Evolutionary conservation across 2,888 invertebrate genomes (phyloP).

Genomic region (Brenthis hecate): DNA sequence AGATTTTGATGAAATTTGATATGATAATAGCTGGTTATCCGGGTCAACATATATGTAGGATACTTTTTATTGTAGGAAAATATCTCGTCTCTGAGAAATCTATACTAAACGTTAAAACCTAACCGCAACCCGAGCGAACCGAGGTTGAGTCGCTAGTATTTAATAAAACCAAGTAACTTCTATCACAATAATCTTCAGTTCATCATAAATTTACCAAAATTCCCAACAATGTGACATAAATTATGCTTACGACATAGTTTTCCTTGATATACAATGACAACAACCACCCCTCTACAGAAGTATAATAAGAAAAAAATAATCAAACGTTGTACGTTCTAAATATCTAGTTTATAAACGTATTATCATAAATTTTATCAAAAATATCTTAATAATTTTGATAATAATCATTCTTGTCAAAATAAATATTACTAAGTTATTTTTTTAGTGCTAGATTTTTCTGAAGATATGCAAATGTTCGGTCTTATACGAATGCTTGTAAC

Average conservation of each 20-base stretch:
- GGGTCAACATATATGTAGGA: too few relatives aligned
- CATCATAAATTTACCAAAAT: conserved; percentile 15
- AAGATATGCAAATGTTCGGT: too few relatives aligned
- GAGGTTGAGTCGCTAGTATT: background rate
- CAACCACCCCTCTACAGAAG: background rate
- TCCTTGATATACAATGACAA: conserved; percentile 12
- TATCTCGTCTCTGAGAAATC: too few relatives aligned
- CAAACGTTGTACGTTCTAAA: conserved; percentile 2
- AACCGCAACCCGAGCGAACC: too few relatives aligned
- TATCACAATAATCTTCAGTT: background rate
- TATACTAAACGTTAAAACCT: too few relatives aligned
- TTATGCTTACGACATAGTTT: conserved; percentile 21
- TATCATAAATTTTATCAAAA: conserved; percentile 4
- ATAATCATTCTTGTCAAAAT: background rate
- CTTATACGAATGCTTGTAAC: too few relatives aligned
- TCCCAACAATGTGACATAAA: conserved; percentile 11
- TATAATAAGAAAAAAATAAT: conserved; percentile 9
- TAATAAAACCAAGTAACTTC: conserved; percentile 7
- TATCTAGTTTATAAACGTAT: conserved; percentile 17
- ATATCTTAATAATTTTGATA: background rate
- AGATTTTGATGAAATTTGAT: too few relatives aligned
- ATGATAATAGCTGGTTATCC: too few relatives aligned
- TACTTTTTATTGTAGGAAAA: too few relatives aligned
- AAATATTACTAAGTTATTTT: background rate
- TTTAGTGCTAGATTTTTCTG: too few relatives aligned